These are phyloP conservation scores for Trypoxylus dichotomus DNA, from an alignment of 1,140 invertebrate genomes.

Conservation along the genomic window DNA sequence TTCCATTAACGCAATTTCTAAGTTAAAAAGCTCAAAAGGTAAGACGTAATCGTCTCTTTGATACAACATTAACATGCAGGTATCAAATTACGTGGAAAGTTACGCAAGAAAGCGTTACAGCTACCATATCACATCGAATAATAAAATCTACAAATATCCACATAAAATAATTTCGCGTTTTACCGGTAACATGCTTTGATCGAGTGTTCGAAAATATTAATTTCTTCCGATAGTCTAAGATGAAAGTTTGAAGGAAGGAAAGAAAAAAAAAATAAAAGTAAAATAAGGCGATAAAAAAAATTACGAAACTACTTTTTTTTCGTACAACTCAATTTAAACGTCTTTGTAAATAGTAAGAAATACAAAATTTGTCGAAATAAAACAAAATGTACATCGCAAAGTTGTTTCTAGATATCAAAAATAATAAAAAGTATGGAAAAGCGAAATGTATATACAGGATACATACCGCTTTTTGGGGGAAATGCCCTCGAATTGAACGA, in stretches of 20 bases:
- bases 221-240: too few relatives aligned
- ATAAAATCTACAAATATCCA: not conserved
- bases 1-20: too few relatives aligned
- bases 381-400: slow-evolving; percentile 19
- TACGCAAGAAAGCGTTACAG: not conserved
- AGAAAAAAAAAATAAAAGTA: too few relatives aligned
- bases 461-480: not conserved
- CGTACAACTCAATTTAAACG: too few relatives aligned
- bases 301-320: too few relatives aligned
- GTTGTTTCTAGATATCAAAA: slow-evolving; percentile 15
- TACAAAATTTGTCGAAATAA: slow-evolving; percentile 23
- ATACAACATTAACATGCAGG: not conserved
- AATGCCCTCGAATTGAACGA: not conserved
- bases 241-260: too few relatives aligned
- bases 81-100: not conserved
- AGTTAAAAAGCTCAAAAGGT: too few relatives aligned
- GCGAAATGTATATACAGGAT: slow-evolving; percentile 12
- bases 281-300: too few relatives aligned
- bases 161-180: too few relatives aligned
- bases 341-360: not conserved
- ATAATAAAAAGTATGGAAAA: slow-evolving; percentile 7
- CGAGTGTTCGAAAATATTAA: too few relatives aligned
- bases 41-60: not conserved
- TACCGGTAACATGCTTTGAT: too few relatives aligned
- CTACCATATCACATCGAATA: not conserved